Evolutionary conservation across 2,113 vertebrate genomes (phyloP).

Genomic region (Carassius carassius): DNA sequence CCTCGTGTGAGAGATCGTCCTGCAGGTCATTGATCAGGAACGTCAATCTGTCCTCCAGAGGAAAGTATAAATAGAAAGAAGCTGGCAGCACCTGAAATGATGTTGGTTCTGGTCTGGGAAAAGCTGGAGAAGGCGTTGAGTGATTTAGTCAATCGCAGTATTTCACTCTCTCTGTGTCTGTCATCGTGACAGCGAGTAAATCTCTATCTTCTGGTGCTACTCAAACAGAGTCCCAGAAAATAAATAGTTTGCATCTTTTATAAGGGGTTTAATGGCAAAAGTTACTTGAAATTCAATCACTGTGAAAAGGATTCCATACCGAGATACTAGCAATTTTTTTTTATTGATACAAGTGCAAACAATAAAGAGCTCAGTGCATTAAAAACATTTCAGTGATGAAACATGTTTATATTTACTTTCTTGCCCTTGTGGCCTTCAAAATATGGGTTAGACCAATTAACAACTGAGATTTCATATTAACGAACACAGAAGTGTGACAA

Average conservation of each 20-base stretch:
- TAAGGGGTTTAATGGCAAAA: not conserved
- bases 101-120: conserved; percentile 23
- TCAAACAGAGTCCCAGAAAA: not conserved
- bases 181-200: not conserved
- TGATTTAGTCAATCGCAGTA: conserved; percentile 6
- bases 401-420: not conserved
- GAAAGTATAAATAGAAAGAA: conserved; percentile 46
- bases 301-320: no score
- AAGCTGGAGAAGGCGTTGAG: conserved; percentile 2
- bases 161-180: conserved; percentile 10
- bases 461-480: not conserved
- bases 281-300: not conserved
- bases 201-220: conserved; percentile 9
- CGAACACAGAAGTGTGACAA: no score
- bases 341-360: no score
- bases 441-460: not conserved
- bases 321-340: no score
- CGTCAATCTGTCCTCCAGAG: conserved; percentile 65
- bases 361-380: no score
- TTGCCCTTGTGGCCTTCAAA: not conserved
- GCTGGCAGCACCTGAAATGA: conserved; percentile 31
- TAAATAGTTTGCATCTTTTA: not conserved
- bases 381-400: not conserved
- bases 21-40: conserved; percentile 59
- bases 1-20: conserved; percentile 47